Base-by-base conservation (phyloP, 2,888 invertebrate species). In the Acrobasis consociella region DNA sequence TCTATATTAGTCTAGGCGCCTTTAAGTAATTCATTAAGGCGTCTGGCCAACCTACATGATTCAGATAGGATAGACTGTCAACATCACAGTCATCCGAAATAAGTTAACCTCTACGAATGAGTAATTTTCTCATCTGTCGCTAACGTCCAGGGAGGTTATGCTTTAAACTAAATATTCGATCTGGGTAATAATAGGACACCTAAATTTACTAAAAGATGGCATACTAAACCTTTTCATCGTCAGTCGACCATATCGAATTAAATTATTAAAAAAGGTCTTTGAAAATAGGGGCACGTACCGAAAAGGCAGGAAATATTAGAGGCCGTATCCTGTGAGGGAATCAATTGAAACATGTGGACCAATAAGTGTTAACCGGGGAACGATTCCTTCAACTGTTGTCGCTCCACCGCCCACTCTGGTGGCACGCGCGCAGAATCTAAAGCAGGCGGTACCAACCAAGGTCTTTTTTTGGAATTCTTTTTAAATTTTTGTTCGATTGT, bases 261-360 rank as follows among this genome's bases (percentile, higher is more conserved):
- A 56, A 56, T 42, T 46, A 17, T 42, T 39, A 13, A 56, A 42
- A 39, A 56, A 15, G 46, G n/a, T 56, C 13, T 56, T 56, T 50
- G 17, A 60, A 38, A 60, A 50, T 60, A 60, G 17, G 9, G 39
- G 11, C 59, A 60, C 59, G 49, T 60, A 38, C 38, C 9, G 15
- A 15, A 50, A 60, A 60, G 62, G 65, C 42, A 52, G 49, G 37
- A 56, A 64, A 60, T 63, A 62, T 64, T 51, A 59, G 56, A 63
- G 38, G 51, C 17, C 58, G 51, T 69, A 72, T 64, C 67, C 67
- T 66, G 66, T 72, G 68, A 71, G 76, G 76, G 79, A 85, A 84
- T 87, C 83, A 85, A 89, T 87, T 85, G 87, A 81, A 86, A 84
- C 87, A 83, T 85, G 81, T 83, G 80, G 82, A 81, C 83, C 86